Base-by-base conservation (phyloP, 2,113 vertebrate genomes). In the Tetraodon nigroviridis region DNA sequence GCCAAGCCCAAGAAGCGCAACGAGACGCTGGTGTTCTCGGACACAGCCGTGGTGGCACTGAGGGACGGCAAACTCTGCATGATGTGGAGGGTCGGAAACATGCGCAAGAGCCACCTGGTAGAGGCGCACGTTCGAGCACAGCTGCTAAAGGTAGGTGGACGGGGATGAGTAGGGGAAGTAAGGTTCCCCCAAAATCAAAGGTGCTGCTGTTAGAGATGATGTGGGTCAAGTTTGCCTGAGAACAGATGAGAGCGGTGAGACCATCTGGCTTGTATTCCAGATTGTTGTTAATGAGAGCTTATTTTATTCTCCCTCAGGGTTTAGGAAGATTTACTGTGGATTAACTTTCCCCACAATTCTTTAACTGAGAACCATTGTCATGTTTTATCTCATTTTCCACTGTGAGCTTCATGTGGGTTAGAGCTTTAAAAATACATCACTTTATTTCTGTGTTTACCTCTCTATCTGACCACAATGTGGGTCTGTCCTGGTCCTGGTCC, bases 1-100 rank as follows among this genome's bases (percentile, higher is more conserved):
- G 93, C 94, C 78, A 93, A 94, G 89, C 94, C 94, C 87, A 95
- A 95, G 90, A 95, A 94, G 80, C 93, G 94, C 85, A 95, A 95
- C 51, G 91, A 92, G 82, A 96, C 94, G 1, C 86, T 96, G 60
- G 83, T 93, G 72, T 96, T 95, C 83, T 94, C 93, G 0, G 84
- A 93, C 55, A 89, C 89, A 29, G 94, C 94, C 1, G 93, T 94
- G n/a, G 91, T 95, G 78, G 92, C 93, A 1, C 81, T 92, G 75
- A 91, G 93, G 40, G 93, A 95, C 16, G 91, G 78, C 40, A 93
- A 92, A 74, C 90, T 94, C 75, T 94, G 94, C 81, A 91, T 96
- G 87, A 95, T 95, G 93, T 95, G 93, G 94, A 88, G 94, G 51
- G 93, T 96, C 1, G 94, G 90, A 50, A 95, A 96, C 84, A 80